Percentiles rank a stretch among this genome's conserved stretches.
These are phyloP conservation scores for Onthophagus taurus DNA, from an alignment of 1,140 invertebrate species.

Conservation along the genomic window DNA sequence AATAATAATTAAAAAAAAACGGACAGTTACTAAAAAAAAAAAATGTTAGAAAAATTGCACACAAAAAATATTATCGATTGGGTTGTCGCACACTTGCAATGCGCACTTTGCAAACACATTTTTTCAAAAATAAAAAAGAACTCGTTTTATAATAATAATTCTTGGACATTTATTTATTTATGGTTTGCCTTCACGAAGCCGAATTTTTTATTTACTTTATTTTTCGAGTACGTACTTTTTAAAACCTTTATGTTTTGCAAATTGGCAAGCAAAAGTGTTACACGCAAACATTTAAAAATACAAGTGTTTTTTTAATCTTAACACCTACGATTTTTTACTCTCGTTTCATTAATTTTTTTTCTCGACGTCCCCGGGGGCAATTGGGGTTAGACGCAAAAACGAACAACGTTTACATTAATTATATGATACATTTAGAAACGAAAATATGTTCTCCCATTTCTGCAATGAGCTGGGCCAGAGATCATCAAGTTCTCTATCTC, in stretches of 20 bases:
- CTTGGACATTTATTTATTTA: too few species aligned
- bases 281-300: constrained; percentile 38
- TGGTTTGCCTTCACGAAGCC: too few species aligned
- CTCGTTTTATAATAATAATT: too few species aligned
- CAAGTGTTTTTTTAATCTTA: constrained; percentile 34
- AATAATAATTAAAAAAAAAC: too few species aligned
- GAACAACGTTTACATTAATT: constrained; percentile 19
- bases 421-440: constrained; percentile 22
- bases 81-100: too few species aligned
- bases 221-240: neutral
- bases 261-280: constrained; percentile 34
- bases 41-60: too few species aligned
- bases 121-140: too few species aligned
- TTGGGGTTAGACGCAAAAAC: too few species aligned
- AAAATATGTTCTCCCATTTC: constrained; percentile 31
- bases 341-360: constrained; percentile 16
- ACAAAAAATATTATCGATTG: too few species aligned
- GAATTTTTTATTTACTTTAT: neutral
- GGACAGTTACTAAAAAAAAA: too few species aligned
- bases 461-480: constrained; percentile 21
- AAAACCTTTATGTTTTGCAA: constrained; percentile 14
- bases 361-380: too few species aligned
- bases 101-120: too few species aligned
- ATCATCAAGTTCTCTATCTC: constrained; percentile 16
- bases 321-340: constrained; percentile 12